A percentile compares a stretch with the other conserved stretches of the same genome.
These are phyloP conservation scores for Chamaetylas fuelleborni DNA, from an alignment of 2,113 vertebrate genomes.

Conservation along the genomic window DNA sequence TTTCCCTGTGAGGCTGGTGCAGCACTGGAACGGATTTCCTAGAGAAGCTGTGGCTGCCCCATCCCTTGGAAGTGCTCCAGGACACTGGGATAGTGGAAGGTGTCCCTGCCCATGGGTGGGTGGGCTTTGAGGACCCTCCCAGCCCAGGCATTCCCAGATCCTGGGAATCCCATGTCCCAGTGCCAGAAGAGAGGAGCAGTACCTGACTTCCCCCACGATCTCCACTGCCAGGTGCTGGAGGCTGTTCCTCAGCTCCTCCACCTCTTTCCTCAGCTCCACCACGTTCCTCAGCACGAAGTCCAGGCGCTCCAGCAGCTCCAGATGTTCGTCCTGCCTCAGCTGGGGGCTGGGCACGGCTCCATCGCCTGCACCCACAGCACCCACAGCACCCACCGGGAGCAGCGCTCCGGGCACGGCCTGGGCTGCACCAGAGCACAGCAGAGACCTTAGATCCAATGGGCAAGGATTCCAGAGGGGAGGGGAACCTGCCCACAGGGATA, in stretches of 20 bases:
- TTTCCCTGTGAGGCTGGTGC: not conserved
- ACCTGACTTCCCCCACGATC: slow-evolving; percentile 88
- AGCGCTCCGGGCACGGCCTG: slow-evolving; percentile 11
- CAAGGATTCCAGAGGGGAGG: not conserved
- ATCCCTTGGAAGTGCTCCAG: not conserved
- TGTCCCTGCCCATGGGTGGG: not conserved
- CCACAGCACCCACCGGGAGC: slow-evolving; percentile 32
- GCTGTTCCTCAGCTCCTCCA: slow-evolving; percentile 82
- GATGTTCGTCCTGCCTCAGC: slow-evolving; percentile 71
- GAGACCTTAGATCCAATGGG: fast-evolving
- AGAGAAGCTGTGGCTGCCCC: not conserved
- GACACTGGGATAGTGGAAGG: fast-evolving
- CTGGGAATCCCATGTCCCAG: fast-evolving
- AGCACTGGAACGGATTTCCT: not conserved
- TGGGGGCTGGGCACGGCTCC: not conserved
- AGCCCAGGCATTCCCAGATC: not conserved
- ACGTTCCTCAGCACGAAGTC: slow-evolving; percentile 84
- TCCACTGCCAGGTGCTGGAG: slow-evolving; percentile 82
- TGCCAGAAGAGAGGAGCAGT: fast-evolving
- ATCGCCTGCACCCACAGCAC: slow-evolving; percentile 37
- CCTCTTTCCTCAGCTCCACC: slow-evolving; percentile 79
- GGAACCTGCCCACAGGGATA: fast-evolving
- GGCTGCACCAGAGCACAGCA: not conserved
- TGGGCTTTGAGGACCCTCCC: not conserved
- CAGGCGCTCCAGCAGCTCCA: slow-evolving; percentile 83